These are phyloP conservation scores for Pseudeuparius sepicola DNA, from an alignment of 2,888 invertebrate genomes.

Conservation along the genomic window DNA sequence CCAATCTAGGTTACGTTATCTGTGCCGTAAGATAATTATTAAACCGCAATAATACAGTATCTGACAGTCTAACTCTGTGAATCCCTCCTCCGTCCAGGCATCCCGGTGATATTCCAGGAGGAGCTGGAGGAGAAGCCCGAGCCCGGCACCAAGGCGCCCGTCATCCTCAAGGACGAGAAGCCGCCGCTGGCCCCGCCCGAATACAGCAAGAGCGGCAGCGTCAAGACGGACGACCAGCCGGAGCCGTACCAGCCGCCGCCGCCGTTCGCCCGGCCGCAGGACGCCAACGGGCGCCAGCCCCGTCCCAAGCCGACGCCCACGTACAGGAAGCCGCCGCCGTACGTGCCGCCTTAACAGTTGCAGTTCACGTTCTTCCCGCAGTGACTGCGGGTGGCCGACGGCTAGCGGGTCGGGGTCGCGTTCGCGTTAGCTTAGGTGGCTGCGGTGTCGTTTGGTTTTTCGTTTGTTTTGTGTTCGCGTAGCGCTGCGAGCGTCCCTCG, in stretches of 20 bases:
- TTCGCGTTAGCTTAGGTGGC: no score
- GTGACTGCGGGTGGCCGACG: no score
- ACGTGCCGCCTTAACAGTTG: conserved; percentile 85
- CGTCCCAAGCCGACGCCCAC: conserved; percentile 80
- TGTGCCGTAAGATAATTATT: no score
- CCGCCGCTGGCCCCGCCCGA: conserved; percentile 83
- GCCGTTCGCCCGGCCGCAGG: conserved; percentile 66
- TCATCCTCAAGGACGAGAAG: conserved; percentile 90
- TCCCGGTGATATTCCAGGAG: conserved; percentile 88
- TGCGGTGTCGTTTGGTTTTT: no score
- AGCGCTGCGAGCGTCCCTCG: no score
- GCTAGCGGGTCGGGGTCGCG: no score
- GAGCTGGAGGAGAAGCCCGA: conserved; percentile 90
- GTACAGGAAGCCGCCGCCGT: conserved; percentile 92
- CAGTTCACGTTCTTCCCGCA: conserved; percentile 36
- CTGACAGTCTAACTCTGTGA: no score
- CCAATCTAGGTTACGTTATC: no score
- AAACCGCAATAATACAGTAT: no score
- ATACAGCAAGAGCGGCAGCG: conserved; percentile 45
- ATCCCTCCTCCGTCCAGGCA: conserved; percentile 36
- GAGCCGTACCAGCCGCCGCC: conserved; percentile 90
- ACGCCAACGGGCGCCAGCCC: conserved; percentile 60
- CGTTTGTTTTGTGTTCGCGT: no score
- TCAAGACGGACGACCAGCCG: conserved; percentile 41
- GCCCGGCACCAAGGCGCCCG: conserved; percentile 82